Percentiles rank a stretch among this genome's conserved stretches.
phyloP scores from a whole-genome alignment of 2,888 invertebrate genomes.

The Bursaphelenchus okinawaensis region DNA sequence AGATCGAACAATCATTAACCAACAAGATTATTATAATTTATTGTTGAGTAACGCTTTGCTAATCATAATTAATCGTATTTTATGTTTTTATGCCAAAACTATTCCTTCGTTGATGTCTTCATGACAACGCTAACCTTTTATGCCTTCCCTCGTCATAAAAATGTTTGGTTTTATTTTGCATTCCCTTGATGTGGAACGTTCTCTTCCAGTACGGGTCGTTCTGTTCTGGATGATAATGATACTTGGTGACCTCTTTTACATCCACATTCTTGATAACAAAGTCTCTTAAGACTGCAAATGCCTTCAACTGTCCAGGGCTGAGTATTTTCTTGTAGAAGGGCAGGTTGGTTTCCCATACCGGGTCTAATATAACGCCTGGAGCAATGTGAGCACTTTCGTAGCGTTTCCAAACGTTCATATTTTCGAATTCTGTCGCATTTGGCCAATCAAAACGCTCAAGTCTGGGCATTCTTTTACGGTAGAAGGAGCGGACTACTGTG shows the following conservation, averaged over 20 bases:
- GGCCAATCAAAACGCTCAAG: neutral
- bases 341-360: neutral
- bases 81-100: too few species aligned
- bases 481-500: neutral
- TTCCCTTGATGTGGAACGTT: neutral
- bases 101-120: too few species aligned
- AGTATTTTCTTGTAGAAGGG: neutral
- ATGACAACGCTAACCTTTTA: too few species aligned
- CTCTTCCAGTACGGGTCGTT: neutral
- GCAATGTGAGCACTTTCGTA: neutral
- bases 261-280: neutral
- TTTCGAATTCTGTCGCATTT: neutral
- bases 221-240: neutral
- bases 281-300: neutral
- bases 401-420: neutral
- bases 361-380: neutral
- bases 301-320: neutral
- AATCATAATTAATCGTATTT: too few species aligned
- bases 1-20: too few species aligned
- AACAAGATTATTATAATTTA: too few species aligned
- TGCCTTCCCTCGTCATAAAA: neutral
- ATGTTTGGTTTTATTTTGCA: neutral
- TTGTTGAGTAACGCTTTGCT: too few species aligned
- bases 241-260: neutral
- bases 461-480: neutral